Conservation (phyloP, 2,888 invertebrate genomes). For the Ornithoptera priamus region DNA sequence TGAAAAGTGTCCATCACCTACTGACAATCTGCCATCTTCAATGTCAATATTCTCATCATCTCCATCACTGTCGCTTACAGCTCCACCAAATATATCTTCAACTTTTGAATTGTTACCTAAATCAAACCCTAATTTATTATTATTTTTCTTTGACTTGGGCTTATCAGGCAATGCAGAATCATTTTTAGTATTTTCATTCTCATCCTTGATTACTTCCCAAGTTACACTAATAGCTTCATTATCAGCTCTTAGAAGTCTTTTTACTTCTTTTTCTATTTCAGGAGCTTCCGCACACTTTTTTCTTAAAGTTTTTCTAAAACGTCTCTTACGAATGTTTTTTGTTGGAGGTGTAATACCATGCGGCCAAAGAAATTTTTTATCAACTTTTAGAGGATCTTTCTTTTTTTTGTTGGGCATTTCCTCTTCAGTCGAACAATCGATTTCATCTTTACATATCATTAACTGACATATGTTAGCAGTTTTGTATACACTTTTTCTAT, state of each 20-base stretch:
- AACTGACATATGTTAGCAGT: conserved; percentile 95
- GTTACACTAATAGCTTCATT: conserved; percentile 91
- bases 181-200: conserved; percentile 80
- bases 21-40: conserved; percentile 87
- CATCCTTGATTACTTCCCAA: conserved; percentile 91
- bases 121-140: conserved; percentile 32
- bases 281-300: conserved; percentile 97
- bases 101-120: conserved; percentile 38
- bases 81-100: conserved; percentile 91
- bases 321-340: conserved; percentile 92
- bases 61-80: conserved; percentile 89
- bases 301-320: conserved; percentile 93
- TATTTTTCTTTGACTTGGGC: conserved; percentile 37
- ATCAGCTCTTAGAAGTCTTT: conserved; percentile 90
- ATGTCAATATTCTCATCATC: conserved; percentile 87
- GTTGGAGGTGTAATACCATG: conserved; percentile 95
- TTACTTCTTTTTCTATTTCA: conserved; percentile 97
- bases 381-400: conserved; percentile 86
- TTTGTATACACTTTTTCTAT: conserved; percentile 96
- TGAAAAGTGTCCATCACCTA: conserved; percentile 84
- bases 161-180: conserved; percentile 37
- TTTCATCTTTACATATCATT: conserved; percentile 90
- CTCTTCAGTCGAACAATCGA: conserved; percentile 84
- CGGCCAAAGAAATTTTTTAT: conserved; percentile 93
- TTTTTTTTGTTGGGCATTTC: conserved; percentile 88